Conservation (phyloP, 2,888 invertebrate species). For the Chromoteleia sp. region DNA sequence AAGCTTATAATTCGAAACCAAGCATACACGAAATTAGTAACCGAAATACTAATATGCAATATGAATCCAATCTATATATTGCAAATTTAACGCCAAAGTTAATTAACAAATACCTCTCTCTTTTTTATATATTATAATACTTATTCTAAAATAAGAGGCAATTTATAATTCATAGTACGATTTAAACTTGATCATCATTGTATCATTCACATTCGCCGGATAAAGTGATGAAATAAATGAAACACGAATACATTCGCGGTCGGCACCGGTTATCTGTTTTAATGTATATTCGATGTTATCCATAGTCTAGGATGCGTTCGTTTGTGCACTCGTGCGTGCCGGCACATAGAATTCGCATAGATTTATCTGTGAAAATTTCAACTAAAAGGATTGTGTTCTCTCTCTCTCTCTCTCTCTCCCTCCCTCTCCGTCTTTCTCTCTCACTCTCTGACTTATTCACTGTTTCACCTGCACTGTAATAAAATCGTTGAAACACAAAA, state of each 20-base stretch:
- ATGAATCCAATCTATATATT: not conserved
- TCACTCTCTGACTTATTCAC: constrained; percentile 19
- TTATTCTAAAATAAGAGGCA: not conserved
- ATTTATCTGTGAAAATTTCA: constrained; percentile 41
- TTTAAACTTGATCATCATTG: constrained; percentile 25
- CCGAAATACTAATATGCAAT: not conserved
- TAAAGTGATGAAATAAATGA: constrained; percentile 46
- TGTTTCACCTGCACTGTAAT: constrained; percentile 14
- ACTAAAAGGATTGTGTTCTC: constrained; percentile 28
- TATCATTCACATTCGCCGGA: constrained; percentile 25
- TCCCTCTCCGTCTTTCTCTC: too few relatives aligned
- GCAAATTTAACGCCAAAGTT: not conserved
- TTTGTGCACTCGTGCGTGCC: constrained; percentile 56
- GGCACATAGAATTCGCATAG: constrained; percentile 17
- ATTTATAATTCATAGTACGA: constrained; percentile 2
- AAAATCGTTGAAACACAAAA: too few relatives aligned
- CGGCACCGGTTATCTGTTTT: constrained; percentile 72
- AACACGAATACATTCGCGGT: constrained; percentile 47
- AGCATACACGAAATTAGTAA: too few relatives aligned
- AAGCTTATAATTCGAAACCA: too few relatives aligned
- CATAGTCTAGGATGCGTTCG: constrained; percentile 40
- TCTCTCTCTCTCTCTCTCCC: too few relatives aligned
- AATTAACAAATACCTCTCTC: not conserved
- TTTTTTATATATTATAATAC: not conserved
- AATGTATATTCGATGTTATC: constrained; percentile 78